Evolutionary conservation across 2,113 vertebrate genomes (phyloP).

Genomic region (Notarius quadriscutis): DNA sequence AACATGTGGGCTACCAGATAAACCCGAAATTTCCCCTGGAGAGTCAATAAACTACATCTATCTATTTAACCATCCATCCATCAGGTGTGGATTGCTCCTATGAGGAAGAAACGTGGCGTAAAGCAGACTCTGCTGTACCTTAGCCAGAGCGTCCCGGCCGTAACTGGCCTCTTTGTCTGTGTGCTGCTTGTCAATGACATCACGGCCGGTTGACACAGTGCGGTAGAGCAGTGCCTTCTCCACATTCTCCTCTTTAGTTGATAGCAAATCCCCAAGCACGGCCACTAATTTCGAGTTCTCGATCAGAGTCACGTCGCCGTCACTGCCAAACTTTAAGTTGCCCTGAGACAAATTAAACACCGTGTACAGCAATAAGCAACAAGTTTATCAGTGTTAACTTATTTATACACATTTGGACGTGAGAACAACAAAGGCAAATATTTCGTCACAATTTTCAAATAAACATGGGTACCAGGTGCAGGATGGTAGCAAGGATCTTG

Average conservation of each 20-base stretch:
- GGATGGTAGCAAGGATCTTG: conserved; percentile 90
- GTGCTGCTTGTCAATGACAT: conserved; percentile 96
- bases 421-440: not conserved
- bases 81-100: not conserved
- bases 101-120: not conserved
- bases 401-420: not conserved
- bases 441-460: not conserved
- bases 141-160: conserved; percentile 91
- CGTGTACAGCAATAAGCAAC: not conserved
- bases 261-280: conserved; percentile 80
- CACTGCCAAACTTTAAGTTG: conserved; percentile 86
- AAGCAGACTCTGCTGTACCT: conserved; percentile 70
- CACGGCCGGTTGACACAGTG: conserved; percentile 90
- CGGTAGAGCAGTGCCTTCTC: conserved; percentile 93
- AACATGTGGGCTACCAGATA: not conserved
- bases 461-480: conserved; percentile 84
- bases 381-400: not conserved
- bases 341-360: conserved; percentile 72
- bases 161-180: conserved; percentile 91
- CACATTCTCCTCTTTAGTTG: conserved; percentile 84
- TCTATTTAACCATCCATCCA: not conserved
- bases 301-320: conserved; percentile 87
- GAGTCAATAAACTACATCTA: not conserved
- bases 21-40: not conserved
- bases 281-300: conserved; percentile 84